Conservation (phyloP, 2,888 invertebrate genomes). For the Drosophila lutescens region DNA sequence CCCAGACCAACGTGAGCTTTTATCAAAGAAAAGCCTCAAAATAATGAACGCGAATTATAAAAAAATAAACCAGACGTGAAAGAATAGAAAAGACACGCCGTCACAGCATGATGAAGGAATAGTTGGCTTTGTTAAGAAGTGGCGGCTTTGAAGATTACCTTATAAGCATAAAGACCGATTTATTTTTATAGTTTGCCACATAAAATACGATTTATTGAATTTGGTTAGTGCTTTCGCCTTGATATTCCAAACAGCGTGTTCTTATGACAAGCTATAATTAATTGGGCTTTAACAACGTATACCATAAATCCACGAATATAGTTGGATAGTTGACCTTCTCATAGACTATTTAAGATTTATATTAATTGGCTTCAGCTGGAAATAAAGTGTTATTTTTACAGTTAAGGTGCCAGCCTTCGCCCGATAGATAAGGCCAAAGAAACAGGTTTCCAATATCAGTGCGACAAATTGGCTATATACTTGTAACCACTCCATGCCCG, state of each 20-base stretch:
- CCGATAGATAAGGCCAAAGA: slow-evolving; percentile 11
- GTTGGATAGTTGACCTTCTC: background rate
- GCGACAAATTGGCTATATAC: background rate
- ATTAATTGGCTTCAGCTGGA: slow-evolving; percentile 4
- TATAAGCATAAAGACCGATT: background rate
- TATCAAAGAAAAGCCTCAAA: slow-evolving; percentile 20
- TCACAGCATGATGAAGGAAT: slow-evolving; percentile 17
- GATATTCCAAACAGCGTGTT: slow-evolving; percentile 8
- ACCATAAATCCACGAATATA: slow-evolving; percentile 4
- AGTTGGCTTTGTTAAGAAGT: slow-evolving; percentile 1
- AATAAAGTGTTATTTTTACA: slow-evolving; percentile 9
- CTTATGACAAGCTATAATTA: slow-evolving; percentile 11
- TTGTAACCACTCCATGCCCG: slow-evolving; percentile 7
- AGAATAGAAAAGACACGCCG: slow-evolving; percentile 18
- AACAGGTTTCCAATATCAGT: slow-evolving; percentile 22
- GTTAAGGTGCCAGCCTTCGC: slow-evolving; percentile 7
- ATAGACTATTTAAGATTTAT: slow-evolving; percentile 4
- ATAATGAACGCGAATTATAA: slow-evolving; percentile 20
- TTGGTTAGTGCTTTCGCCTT: background rate
- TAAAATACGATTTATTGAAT: background rate
- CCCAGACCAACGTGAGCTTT: slow-evolving; percentile 14
- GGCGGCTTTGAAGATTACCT: background rate
- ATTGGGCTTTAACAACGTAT: slow-evolving; percentile 5
- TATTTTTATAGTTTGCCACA: background rate
- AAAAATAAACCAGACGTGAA: background rate